Conservation (phyloP, 2,797 vertebrate genomes). For the Chelonia mydas region DNA sequence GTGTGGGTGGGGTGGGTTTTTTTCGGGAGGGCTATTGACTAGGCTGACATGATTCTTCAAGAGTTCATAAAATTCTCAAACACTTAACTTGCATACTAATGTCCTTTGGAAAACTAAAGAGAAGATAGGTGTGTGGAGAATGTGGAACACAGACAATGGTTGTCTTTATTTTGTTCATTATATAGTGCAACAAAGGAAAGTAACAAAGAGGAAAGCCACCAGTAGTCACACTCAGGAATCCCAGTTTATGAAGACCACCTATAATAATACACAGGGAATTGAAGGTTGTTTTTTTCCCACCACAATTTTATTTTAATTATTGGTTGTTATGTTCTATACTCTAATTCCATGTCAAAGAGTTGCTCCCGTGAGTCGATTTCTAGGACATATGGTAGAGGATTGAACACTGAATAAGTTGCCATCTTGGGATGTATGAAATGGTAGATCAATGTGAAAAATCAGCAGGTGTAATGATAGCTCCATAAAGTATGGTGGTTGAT, state of each 20-base stretch:
- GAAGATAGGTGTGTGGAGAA: neutral
- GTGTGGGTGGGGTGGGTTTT: neutral
- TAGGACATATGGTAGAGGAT: neutral
- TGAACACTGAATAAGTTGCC: conserved; percentile 13
- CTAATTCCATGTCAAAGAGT: neutral
- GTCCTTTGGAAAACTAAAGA: neutral
- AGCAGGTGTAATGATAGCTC: neutral
- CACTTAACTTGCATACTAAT: neutral
- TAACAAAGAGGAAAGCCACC: neutral
- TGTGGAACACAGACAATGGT: neutral
- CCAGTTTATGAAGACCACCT: neutral
- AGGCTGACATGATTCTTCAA: neutral
- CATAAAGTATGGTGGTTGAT: neutral
- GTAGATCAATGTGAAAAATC: conserved; percentile 31
- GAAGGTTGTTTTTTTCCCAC: neutral
- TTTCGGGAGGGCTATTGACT: neutral
- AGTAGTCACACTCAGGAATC: neutral
- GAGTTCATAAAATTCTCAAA: neutral
- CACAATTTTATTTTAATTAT: neutral
- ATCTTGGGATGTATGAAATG: neutral
- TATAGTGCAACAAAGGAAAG: neutral
- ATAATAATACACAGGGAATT: neutral
- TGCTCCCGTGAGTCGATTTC: neutral
- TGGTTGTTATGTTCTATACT: neutral
- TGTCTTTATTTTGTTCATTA: neutral